phyloP scores from a whole-genome alignment of 2,888 invertebrate species.

The Scaptomyza parva region DNA sequence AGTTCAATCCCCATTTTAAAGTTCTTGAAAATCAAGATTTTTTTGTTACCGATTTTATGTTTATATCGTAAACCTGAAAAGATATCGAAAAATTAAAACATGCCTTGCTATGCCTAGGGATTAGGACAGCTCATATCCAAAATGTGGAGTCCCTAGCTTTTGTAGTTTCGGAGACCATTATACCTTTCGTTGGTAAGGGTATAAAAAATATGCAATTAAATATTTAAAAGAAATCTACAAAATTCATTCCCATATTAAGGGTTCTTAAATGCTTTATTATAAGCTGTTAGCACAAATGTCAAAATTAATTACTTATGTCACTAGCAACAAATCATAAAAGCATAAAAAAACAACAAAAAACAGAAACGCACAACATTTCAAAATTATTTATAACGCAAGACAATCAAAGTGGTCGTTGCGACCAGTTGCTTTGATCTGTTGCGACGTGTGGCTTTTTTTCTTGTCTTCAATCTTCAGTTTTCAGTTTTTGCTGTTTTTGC shows the following conservation, averaged over 20 bases:
- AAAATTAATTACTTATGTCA: slow-evolving; percentile 78
- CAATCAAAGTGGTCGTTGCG: slow-evolving; percentile 68
- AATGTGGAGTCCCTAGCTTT: no score
- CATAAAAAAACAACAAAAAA: neutral
- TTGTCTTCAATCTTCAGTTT: neutral
- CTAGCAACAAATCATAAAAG: slow-evolving; percentile 69
- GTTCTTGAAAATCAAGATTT: no score
- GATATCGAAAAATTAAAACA: no score
- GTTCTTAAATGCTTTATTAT: slow-evolving; percentile 65
- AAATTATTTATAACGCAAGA: slow-evolving; percentile 72
- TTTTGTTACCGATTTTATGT: no score
- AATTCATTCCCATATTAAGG: neutral
- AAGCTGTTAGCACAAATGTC: slow-evolving; percentile 78
- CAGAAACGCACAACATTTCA: slow-evolving; percentile 32
- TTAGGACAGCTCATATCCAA: no score
- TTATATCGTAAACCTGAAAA: no score
- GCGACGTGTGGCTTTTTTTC: slow-evolving; percentile 67
- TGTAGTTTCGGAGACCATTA: no score
- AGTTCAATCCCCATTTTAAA: no score
- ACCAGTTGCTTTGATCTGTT: slow-evolving; percentile 66
- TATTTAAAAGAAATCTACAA: neutral
- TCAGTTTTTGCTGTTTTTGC: slow-evolving; percentile 27
- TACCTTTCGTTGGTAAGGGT: no score
- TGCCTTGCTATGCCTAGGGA: no score
- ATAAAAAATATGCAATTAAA: neutral